Conservation (phyloP, 2,113 vertebrate genomes). For the Megaptera novaeangliae region DNA sequence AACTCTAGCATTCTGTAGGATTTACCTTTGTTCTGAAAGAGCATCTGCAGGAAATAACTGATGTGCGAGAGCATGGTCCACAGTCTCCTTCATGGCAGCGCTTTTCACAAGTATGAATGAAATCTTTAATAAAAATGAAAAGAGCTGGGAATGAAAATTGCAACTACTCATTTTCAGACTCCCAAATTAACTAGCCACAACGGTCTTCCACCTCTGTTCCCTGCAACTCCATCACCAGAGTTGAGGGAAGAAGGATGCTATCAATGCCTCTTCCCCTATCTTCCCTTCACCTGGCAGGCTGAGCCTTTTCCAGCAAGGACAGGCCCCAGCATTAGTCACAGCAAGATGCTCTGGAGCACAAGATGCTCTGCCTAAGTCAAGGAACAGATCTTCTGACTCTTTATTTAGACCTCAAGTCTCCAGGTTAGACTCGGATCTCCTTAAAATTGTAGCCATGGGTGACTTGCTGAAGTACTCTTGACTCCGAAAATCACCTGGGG, state of each 20-base stretch:
- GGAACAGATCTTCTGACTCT: background rate
- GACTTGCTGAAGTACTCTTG: background rate
- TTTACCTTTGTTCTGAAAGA: conserved; percentile 93
- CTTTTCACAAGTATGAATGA: conserved; percentile 92
- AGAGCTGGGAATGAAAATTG: conserved; percentile 33
- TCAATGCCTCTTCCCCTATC: background rate
- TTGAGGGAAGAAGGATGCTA: background rate
- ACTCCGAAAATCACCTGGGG: background rate
- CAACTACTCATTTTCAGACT: conserved; percentile 6
- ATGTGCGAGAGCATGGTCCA: conserved; percentile 91
- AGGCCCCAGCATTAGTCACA: background rate
- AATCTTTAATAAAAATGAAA: conserved; percentile 82
- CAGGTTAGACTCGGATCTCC: background rate
- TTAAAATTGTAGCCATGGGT: background rate
- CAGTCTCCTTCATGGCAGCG: conserved; percentile 96
- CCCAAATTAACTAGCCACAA: background rate
- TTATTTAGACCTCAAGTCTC: background rate
- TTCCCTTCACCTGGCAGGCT: background rate
- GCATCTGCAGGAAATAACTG: conserved; percentile 94
- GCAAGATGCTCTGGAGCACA: background rate
- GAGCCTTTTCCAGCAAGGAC: background rate
- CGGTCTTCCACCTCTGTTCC: background rate
- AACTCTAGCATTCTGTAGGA: conserved; percentile 1
- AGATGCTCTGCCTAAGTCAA: background rate
- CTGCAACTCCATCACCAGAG: background rate